phyloP scores from a whole-genome alignment of 1,140 invertebrate genomes.

The Drosophila virilis region DNA sequence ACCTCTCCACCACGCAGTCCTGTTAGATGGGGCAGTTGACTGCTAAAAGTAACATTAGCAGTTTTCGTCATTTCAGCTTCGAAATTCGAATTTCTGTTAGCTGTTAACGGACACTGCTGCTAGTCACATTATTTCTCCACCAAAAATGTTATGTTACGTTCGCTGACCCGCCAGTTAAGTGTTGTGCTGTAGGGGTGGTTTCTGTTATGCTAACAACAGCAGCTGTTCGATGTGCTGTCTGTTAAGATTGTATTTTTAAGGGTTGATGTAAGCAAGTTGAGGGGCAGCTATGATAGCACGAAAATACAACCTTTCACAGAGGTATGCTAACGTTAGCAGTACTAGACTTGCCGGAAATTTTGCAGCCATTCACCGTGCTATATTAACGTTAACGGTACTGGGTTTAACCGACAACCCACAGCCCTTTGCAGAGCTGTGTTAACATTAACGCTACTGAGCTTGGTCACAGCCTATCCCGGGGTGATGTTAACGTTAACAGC shows the following conservation, averaged over 20 bases:
- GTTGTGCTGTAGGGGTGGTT: background rate
- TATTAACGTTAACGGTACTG: background rate
- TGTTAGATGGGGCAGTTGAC: no score
- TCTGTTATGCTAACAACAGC: background rate
- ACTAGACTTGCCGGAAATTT: no score
- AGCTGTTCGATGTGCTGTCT: background rate
- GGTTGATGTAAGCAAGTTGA: background rate
- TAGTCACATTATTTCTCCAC: background rate
- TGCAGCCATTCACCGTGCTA: background rate
- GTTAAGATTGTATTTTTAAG: no score
- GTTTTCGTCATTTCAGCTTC: background rate
- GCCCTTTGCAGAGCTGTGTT: background rate
- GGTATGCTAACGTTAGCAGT: no score
- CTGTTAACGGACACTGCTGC: background rate
- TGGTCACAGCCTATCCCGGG: background rate
- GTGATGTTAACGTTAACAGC: background rate
- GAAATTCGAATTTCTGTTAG: background rate
- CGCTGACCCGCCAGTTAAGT: background rate
- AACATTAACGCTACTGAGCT: background rate
- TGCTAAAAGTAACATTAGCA: background rate
- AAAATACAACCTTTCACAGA: no score
- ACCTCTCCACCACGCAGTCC: background rate
- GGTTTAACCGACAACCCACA: background rate
- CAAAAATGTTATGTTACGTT: background rate
- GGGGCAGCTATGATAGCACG: background rate